Conservation (phyloP, 2,888 invertebrate genomes). For the Tanypteryx hageni region DNA sequence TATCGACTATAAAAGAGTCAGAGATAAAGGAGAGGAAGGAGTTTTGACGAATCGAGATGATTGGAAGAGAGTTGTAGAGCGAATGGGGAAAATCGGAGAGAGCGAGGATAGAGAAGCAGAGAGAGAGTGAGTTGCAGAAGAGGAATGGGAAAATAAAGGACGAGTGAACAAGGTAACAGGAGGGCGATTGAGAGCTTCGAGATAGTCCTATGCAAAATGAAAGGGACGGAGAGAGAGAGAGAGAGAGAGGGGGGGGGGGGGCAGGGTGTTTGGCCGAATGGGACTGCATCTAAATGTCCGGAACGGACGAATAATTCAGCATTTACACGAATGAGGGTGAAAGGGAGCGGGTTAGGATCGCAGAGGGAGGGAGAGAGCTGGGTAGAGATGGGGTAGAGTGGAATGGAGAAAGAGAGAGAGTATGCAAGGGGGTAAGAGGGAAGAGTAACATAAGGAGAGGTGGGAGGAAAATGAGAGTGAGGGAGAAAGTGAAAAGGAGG, state of each 20-base stretch:
- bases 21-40: too few relatives aligned
- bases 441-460: too few relatives aligned
- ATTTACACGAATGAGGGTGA: not conserved
- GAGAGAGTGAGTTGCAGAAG: too few relatives aligned
- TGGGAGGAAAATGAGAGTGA: not conserved
- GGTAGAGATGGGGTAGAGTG: not conserved
- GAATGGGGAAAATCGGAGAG: too few relatives aligned
- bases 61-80: too few relatives aligned
- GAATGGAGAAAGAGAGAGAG: not conserved
- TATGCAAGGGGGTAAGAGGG: not conserved
- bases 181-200: too few relatives aligned
- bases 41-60: too few relatives aligned
- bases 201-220: not conserved
- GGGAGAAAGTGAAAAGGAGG: not conserved
- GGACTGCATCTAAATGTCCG: constrained; percentile 8
- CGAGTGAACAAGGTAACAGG: too few relatives aligned
- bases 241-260: constrained; percentile 1
- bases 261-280: not conserved
- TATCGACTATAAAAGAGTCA: too few relatives aligned
- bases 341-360: not conserved
- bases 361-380: not conserved
- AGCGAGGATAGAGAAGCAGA: too few relatives aligned
- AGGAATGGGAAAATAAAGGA: too few relatives aligned
- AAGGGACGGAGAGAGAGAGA: not conserved
- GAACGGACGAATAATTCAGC: constrained; percentile 18